Conservation (phyloP, 2,113 vertebrate species). For the Cyphomyrus discorhynchus region DNA sequence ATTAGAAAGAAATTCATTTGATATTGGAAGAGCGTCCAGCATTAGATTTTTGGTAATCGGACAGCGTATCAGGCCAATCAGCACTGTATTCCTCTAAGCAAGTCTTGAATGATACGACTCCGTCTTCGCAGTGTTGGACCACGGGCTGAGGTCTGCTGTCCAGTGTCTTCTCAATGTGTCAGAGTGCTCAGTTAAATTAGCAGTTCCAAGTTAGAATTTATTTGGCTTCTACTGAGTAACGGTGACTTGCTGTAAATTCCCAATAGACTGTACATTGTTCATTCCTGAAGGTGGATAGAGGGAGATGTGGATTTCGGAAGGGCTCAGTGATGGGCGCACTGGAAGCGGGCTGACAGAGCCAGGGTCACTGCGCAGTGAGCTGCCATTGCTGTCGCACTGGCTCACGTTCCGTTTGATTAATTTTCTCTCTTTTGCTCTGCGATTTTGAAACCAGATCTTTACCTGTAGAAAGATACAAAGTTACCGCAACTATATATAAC, state of each 20-base stretch:
- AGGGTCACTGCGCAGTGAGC: constrained; percentile 80
- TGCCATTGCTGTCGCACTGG: constrained; percentile 77
- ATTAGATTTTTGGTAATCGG: constrained; percentile 42
- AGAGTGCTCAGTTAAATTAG: constrained; percentile 63
- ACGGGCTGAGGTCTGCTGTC: not conserved
- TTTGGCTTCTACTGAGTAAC: constrained; percentile 64
- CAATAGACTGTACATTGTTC: constrained; percentile 72
- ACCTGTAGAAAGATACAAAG: constrained; percentile 57
- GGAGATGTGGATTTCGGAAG: constrained; percentile 63
- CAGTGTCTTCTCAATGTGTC: constrained; percentile 50
- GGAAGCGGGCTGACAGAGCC: constrained; percentile 81
- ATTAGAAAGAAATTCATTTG: constrained; percentile 55
- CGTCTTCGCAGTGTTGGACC: constrained; percentile 25
- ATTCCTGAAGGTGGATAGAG: constrained; percentile 70
- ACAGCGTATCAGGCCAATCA: constrained; percentile 31
- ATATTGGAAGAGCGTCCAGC: constrained; percentile 61
- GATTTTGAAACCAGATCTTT: constrained; percentile 96
- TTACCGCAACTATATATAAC: not conserved
- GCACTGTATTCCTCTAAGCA: constrained; percentile 31
- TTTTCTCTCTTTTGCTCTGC: constrained; percentile 85
- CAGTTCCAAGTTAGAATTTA: constrained; percentile 33
- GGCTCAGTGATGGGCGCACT: constrained; percentile 65
- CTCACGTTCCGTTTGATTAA: constrained; percentile 88
- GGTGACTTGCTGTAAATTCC: constrained; percentile 77
- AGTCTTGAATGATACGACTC: constrained; percentile 23